phyloP scores from a whole-genome alignment of 2,113 vertebrate genomes.

The Sylvia atricapilla region DNA sequence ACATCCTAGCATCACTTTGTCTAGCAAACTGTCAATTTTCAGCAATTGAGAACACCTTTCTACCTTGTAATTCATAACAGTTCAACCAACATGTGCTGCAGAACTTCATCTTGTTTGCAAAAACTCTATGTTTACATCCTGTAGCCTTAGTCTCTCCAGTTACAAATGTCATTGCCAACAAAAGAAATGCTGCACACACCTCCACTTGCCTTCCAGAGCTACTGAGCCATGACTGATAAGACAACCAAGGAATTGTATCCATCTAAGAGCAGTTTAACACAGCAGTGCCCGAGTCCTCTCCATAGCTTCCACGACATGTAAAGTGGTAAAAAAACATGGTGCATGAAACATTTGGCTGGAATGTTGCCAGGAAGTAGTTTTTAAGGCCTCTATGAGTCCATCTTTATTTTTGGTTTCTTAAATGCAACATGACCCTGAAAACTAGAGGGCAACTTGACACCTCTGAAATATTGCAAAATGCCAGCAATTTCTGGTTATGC shows the following conservation, averaged over 20 bases:
- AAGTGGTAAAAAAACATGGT: neutral
- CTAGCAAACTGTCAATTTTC: neutral
- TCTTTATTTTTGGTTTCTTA: conserved; percentile 2
- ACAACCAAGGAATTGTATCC: neutral
- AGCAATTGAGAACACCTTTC: neutral
- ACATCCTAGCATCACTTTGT: neutral
- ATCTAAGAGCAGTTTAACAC: neutral
- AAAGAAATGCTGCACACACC: neutral
- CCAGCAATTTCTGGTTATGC: neutral
- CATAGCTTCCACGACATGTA: fast-evolving
- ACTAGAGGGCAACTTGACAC: neutral
- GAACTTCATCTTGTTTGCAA: neutral
- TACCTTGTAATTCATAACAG: neutral
- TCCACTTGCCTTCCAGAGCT: neutral
- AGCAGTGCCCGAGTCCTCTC: neutral
- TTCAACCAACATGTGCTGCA: neutral
- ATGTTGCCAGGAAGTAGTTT: neutral
- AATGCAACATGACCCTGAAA: neutral
- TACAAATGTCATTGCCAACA: neutral
- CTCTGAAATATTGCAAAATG: neutral
- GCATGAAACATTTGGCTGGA: neutral
- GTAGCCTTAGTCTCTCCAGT: neutral
- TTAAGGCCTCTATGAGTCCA: neutral
- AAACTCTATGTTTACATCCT: neutral
- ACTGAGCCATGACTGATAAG: neutral